Percentiles rank a stretch among this genome's conserved stretches.
Conservation (phyloP, 2,797 vertebrate species). For the Hapalemur alaotrensis region DNA sequence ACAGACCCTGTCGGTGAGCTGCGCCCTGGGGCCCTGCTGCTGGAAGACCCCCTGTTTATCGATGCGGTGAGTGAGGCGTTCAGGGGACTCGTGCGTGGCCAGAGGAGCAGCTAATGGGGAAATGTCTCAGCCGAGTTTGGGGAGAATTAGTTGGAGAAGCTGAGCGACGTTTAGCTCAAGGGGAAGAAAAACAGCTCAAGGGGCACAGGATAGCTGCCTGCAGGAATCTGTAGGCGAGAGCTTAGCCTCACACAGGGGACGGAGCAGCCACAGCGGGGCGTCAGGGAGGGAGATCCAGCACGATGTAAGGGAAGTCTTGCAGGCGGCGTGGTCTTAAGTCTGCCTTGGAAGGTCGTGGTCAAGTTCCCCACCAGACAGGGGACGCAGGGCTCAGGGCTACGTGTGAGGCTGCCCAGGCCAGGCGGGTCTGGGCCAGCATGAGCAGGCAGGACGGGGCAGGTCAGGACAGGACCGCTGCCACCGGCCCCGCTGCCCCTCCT, state of each 20-base stretch:
- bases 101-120: background rate
- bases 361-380: background rate
- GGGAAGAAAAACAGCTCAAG: background rate
- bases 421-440: background rate
- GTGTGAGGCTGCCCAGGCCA: rapidly evolving
- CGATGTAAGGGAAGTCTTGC: rapidly evolving
- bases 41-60: background rate
- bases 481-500: background rate
- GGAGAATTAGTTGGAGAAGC: background rate
- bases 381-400: background rate
- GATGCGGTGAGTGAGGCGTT: no score
- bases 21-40: background rate
- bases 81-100: rapidly evolving
- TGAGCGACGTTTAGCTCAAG: background rate
- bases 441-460: background rate
- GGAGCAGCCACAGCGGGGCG: background rate
- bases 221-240: background rate
- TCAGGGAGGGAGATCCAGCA: background rate
- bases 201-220: rapidly evolving
- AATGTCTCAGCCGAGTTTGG: background rate
- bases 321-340: rapidly evolving
- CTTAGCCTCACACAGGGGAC: no score
- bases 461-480: background rate
- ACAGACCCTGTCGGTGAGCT: rapidly evolving
- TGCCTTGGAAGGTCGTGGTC: background rate